phyloP scores from a whole-genome alignment of 2,888 invertebrate genomes.

The Phymatocera aterrima region DNA sequence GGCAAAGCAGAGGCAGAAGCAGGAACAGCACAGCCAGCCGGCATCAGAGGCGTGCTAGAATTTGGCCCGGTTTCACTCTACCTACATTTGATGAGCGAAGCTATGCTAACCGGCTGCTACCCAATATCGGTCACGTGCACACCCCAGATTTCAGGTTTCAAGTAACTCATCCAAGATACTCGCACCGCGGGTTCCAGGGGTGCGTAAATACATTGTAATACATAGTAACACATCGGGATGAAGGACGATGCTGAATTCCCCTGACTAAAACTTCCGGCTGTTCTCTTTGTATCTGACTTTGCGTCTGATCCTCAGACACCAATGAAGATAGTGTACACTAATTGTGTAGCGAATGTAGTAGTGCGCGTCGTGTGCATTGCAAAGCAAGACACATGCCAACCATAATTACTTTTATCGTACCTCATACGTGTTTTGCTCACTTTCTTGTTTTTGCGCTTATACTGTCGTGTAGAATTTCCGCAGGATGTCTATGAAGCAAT shows the following conservation, averaged over 20 bases:
- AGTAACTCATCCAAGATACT: not conserved
- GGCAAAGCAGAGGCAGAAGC: not conserved
- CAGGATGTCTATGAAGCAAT: not conserved
- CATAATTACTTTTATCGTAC: too few species aligned
- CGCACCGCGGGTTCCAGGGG: not conserved
- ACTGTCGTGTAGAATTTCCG: not conserved
- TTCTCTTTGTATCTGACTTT: not conserved
- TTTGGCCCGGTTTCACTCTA: constrained; percentile 39
- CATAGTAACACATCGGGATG: not conserved
- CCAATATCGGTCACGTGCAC: not conserved
- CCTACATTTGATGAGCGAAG: constrained; percentile 34
- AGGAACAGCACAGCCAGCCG: not conserved
- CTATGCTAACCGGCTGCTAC: not conserved
- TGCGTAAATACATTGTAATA: not conserved
- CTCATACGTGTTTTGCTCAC: too few species aligned
- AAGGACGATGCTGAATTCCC: not conserved
- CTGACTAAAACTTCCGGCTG: not conserved
- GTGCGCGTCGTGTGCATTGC: too few species aligned
- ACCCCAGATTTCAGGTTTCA: constrained; percentile 23
- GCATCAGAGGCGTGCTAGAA: constrained; percentile 32
- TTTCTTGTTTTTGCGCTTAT: not conserved
- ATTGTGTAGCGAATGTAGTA: not conserved
- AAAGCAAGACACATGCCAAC: too few species aligned
- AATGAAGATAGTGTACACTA: not conserved
- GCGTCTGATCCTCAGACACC: not conserved